Conservation (phyloP, 2,888 invertebrate genomes). For the Carcina quercana region DNA sequence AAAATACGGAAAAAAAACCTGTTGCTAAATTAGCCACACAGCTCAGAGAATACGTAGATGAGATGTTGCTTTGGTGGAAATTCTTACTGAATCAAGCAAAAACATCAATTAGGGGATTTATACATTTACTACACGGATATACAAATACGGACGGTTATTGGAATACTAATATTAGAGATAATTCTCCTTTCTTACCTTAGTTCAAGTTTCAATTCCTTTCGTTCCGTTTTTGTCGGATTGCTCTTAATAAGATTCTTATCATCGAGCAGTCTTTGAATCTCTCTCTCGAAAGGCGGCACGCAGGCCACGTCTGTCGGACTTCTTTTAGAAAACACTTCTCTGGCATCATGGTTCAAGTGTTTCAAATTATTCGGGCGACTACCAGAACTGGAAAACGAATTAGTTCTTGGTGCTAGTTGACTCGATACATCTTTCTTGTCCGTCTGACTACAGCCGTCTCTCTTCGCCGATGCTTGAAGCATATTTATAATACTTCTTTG, state of each 20-base stretch:
- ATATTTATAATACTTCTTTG: slow-evolving; percentile 67
- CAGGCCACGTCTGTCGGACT: slow-evolving; percentile 68
- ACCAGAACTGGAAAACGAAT: slow-evolving; percentile 70
- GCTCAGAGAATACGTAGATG: no score
- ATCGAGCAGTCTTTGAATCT: slow-evolving; percentile 85
- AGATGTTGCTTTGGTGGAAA: no score
- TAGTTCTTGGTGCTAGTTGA: slow-evolving; percentile 51
- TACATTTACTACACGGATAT: not conserved
- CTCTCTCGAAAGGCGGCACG: slow-evolving; percentile 83
- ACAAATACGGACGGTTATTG: not conserved
- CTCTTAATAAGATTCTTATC: slow-evolving; percentile 79
- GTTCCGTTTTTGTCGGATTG: slow-evolving; percentile 75
- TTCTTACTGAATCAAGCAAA: not conserved
- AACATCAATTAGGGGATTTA: not conserved
- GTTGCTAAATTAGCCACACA: no score
- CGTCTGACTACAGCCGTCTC: slow-evolving; percentile 79
- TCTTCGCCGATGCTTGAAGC: slow-evolving; percentile 73
- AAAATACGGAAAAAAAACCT: not conserved
- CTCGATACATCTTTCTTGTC: slow-evolving; percentile 76
- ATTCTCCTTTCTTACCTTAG: slow-evolving; percentile 36
- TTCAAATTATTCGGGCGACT: slow-evolving; percentile 68
- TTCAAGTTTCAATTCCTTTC: slow-evolving; percentile 77
- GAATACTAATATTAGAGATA: not conserved
- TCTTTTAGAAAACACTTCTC: slow-evolving; percentile 60
- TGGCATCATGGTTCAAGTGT: slow-evolving; percentile 66